Evolutionary conservation across 2,888 invertebrate species (phyloP).

Genomic region (Slavum lentiscoides): DNA sequence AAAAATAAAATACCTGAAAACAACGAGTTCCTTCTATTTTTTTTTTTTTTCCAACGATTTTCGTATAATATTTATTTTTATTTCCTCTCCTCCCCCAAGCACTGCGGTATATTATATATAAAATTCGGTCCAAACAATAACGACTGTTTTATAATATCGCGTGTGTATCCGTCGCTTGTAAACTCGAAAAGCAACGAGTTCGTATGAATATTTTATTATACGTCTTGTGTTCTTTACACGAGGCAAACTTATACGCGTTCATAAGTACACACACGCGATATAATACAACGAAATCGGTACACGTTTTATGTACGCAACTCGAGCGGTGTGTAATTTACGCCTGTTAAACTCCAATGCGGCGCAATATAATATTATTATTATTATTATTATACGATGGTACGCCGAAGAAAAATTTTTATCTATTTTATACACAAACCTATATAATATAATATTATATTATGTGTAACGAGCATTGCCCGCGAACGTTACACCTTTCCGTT

Average conservation of each 20-base stretch:
- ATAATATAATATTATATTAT: background rate
- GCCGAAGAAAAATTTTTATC: too few relatives aligned
- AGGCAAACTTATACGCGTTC: background rate
- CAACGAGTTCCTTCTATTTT: too few relatives aligned
- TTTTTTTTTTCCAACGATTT: too few relatives aligned
- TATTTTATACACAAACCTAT: too few relatives aligned
- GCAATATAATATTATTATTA: too few relatives aligned
- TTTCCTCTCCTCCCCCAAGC: too few relatives aligned
- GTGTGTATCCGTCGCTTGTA: background rate
- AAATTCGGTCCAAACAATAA: background rate
- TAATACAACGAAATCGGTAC: slow-evolving; percentile 23
- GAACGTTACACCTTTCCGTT: background rate
- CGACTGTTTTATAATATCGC: background rate
- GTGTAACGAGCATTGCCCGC: background rate
- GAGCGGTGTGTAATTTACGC: background rate
- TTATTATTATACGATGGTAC: too few relatives aligned
- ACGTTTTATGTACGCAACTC: background rate
- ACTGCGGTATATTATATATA: too few relatives aligned
- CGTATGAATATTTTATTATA: background rate
- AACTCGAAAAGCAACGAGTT: background rate
- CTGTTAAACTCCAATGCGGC: too few relatives aligned
- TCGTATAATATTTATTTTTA: too few relatives aligned
- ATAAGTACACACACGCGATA: background rate
- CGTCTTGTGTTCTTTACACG: too few relatives aligned
- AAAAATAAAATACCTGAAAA: too few relatives aligned